Base-by-base conservation (phyloP, 2,113 vertebrate genomes). In the Cottus gobio region DNA sequence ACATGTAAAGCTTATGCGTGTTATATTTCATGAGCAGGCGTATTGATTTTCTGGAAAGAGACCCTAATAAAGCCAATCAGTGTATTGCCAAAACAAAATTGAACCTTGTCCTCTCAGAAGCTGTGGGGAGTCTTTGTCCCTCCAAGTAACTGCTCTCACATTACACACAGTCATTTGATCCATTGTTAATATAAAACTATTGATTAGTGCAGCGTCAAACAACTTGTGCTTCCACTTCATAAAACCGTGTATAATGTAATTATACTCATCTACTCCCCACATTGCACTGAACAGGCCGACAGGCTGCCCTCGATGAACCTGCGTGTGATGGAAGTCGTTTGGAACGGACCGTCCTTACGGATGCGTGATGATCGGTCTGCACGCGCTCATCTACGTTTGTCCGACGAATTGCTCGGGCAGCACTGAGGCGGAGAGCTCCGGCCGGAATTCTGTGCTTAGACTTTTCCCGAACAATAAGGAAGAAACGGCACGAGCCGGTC, bases 221-320 rank as follows among this genome's bases (percentile, higher is more conserved):
- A 7, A n/a, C 64, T 30, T 36, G 1, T n/a, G 48, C 11, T n/a
- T 70, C n/a, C 7, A 9, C 18, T 34, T 75, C 31, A 30, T 69
- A 30, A 64, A 76, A 58, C 31, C 13, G 44, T 68, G 57, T 54
- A 62, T 72, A 79, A 67, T 44, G 13, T 67, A 28, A 39, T 63
- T 56, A 48, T 56, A 26, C 28, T 31, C 10, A 15, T 56, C 50
- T 75, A 0, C 18, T 67, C 46, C 36, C 54, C 44, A 22, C 30
- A 66, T 37, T 81, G 30, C 37, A 68, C 5, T 26, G 10, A 39
- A 5, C 61, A 52, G 20, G 10, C 70, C 37, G 61, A 20, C 50
- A 64, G 30, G 22, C 7, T 30, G 24, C 22, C 5, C 28, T 50
- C 39, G 77, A 64, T 39, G 60, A 85, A 68, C 12, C 34, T 9